A percentile compares a stretch with the other conserved stretches of the same genome.
Evolutionary conservation across 2,113 vertebrate genomes (phyloP).

Genomic region (Dunckerocampus dactyliophorus): DNA sequence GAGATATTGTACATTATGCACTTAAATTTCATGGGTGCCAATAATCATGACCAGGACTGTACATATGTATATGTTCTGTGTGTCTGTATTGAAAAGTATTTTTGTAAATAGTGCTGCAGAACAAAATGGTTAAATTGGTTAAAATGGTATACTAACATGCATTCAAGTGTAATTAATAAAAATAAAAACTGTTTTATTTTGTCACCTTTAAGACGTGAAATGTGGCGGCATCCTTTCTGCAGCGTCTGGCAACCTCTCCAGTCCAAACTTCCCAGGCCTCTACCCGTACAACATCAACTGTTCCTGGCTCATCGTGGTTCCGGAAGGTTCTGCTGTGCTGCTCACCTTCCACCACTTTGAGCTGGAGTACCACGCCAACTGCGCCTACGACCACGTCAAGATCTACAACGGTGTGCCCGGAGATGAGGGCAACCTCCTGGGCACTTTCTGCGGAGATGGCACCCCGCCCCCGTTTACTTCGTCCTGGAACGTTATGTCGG

Average conservation of each 20-base stretch:
- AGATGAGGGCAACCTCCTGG: slow-evolving; percentile 89
- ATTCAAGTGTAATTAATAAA: neutral
- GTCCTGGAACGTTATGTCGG: slow-evolving; percentile 91
- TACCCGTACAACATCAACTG: slow-evolving; percentile 90
- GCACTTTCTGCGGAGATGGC: slow-evolving; percentile 85
- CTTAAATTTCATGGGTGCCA: too few relatives aligned
- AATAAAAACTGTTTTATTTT: slow-evolving; percentile 1
- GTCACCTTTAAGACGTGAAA: slow-evolving; percentile 80
- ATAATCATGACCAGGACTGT: too few relatives aligned
- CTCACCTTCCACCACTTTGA: slow-evolving; percentile 90
- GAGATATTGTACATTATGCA: too few relatives aligned
- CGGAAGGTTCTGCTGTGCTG: slow-evolving; percentile 88
- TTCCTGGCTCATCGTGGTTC: slow-evolving; percentile 91
- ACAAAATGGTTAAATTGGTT: too few relatives aligned
- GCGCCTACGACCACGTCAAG: slow-evolving; percentile 90
- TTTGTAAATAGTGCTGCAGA: too few relatives aligned
- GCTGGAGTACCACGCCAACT: slow-evolving; percentile 84
- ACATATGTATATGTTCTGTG: too few relatives aligned
- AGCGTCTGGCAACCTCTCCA: slow-evolving; percentile 87
- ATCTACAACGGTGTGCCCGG: slow-evolving; percentile 87
- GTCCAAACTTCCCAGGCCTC: slow-evolving; percentile 89
- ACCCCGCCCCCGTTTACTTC: slow-evolving; percentile 87
- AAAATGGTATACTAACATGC: too few relatives aligned
- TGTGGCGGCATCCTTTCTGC: slow-evolving; percentile 92
- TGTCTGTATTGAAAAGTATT: too few relatives aligned